Evolutionary conservation across 2,113 vertebrate species (phyloP).

Genomic region (Myrmecophaga tridactyla): DNA sequence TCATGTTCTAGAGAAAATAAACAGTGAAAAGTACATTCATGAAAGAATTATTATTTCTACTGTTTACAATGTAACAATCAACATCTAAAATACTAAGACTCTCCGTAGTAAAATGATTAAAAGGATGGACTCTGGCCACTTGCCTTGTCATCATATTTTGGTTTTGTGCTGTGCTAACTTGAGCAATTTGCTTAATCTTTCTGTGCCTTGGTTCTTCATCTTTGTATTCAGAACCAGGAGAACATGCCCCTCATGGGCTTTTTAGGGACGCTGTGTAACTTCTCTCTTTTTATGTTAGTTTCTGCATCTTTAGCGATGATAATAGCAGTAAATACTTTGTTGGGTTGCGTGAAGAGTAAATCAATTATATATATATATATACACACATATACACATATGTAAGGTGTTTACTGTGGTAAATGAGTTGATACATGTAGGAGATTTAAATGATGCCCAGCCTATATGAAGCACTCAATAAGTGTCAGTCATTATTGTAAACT

Average conservation of each 20-base stretch:
- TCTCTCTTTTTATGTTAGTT: background rate
- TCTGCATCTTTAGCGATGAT: background rate
- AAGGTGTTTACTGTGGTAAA: background rate
- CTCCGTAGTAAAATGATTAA: background rate
- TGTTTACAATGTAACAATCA: background rate
- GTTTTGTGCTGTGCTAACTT: background rate
- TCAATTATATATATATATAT: background rate
- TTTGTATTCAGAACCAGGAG: background rate
- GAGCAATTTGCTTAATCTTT: background rate
- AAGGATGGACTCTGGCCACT: background rate
- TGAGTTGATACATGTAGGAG: background rate
- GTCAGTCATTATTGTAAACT: background rate
- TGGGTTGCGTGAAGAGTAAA: background rate
- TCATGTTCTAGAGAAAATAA: background rate
- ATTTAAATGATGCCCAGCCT: background rate
- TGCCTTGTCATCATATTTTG: background rate
- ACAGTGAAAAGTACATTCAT: background rate
- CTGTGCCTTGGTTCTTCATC: background rate
- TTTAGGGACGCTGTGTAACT: background rate
- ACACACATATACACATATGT: no score
- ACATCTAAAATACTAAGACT: background rate
- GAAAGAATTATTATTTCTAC: background rate
- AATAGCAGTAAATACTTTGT: background rate
- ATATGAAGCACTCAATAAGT: background rate
- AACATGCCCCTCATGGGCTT: background rate